Conservation (phyloP, 2,797 vertebrate genomes). For the Enteromius thamalakanensis region DNA sequence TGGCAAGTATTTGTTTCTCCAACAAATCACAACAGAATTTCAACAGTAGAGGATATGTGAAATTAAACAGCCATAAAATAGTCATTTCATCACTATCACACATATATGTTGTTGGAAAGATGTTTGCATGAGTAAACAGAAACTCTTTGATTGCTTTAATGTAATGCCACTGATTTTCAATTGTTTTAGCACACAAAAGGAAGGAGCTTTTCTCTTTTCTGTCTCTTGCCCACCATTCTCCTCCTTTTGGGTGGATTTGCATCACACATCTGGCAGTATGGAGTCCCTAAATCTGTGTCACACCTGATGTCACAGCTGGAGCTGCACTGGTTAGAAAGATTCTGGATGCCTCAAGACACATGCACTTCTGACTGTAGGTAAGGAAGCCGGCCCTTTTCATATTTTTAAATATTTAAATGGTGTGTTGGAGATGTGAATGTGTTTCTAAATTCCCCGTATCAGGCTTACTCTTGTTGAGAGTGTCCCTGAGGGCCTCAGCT, state of each 20-base stretch:
- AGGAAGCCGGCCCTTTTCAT: conserved; percentile 44
- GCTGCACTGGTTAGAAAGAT: conserved; percentile 72
- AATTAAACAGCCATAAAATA: not conserved
- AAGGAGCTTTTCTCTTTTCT: conserved; percentile 63
- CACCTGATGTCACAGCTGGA: conserved; percentile 74
- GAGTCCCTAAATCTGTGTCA: conserved; percentile 70
- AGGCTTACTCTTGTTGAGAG: conserved; percentile 81
- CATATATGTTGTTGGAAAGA: not conserved
- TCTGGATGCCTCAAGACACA: conserved; percentile 62
- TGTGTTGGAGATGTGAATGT: conserved; percentile 5
- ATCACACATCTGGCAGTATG: conserved; percentile 76
- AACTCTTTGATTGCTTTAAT: not conserved
- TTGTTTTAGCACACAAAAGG: conserved; percentile 59
- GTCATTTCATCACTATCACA: not conserved
- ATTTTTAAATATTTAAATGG: not conserved
- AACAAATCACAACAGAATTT: conserved; percentile 15
- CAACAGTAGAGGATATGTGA: conserved; percentile 1
- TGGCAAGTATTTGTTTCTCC: not conserved
- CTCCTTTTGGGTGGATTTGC: conserved; percentile 71
- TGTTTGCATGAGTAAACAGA: conserved; percentile 1
- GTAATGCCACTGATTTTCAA: not conserved
- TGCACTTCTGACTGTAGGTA: conserved; percentile 79
- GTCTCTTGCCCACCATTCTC: conserved; percentile 68
- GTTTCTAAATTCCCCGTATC: not conserved
- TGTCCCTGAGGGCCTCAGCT: conserved; percentile 72